Conservation (phyloP, 2,113 vertebrate genomes). For the Ramphastos sulfuratus region DNA sequence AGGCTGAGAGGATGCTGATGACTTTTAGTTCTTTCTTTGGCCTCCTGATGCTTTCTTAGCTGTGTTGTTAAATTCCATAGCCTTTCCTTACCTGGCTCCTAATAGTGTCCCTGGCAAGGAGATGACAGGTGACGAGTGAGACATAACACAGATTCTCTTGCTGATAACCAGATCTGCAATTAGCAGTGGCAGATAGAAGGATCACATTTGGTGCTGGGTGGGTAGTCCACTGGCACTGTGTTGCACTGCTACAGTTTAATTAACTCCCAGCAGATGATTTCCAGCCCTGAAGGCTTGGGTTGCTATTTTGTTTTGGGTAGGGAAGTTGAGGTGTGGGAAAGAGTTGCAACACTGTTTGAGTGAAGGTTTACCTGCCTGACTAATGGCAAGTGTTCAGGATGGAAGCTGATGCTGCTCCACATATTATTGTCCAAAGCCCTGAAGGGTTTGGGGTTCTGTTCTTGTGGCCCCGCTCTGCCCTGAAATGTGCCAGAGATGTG, state of each 20-base stretch:
- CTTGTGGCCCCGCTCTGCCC: fast-evolving
- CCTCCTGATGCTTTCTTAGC: background rate
- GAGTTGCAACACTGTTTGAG: background rate
- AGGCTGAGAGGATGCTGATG: background rate
- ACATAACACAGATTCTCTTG: background rate
- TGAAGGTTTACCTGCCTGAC: background rate
- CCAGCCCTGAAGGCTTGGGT: background rate
- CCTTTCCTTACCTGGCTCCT: background rate
- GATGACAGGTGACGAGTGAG: background rate
- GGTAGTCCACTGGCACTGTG: background rate
- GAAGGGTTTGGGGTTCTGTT: background rate
- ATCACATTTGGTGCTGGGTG: background rate
- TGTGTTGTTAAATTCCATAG: background rate
- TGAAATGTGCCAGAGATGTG: background rate
- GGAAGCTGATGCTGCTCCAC: background rate
- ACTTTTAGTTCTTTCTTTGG: background rate
- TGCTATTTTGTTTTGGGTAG: background rate
- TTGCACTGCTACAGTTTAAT: background rate
- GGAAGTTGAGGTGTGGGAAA: background rate
- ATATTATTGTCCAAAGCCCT: background rate
- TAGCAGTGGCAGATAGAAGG: background rate
- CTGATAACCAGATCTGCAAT: background rate
- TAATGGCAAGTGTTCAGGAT: background rate
- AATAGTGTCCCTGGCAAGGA: background rate
- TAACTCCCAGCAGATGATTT: background rate